A percentile compares a stretch with the other conserved stretches of the same genome.
These are phyloP conservation scores for Ametastegia equiseti DNA, from an alignment of 2,888 invertebrate species.

Conservation along the genomic window DNA sequence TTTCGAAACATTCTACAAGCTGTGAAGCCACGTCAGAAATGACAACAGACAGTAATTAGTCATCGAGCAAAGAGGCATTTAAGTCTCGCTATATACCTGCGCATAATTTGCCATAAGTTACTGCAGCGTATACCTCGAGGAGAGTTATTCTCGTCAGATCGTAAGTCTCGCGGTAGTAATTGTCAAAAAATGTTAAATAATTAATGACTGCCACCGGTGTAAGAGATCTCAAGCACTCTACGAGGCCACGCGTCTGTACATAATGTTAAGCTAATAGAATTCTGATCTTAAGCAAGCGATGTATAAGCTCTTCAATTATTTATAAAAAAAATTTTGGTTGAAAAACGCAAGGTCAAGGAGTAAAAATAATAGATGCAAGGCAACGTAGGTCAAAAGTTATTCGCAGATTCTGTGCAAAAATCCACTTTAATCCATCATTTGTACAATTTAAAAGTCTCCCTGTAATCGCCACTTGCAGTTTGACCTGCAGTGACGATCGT, in stretches of 20 bases:
- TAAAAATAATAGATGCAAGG: slow-evolving; percentile 14
- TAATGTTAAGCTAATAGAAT: slow-evolving; percentile 28
- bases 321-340: neutral
- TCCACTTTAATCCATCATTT: neutral
- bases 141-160: neutral
- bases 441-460: neutral
- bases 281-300: slow-evolving; percentile 4
- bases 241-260: neutral
- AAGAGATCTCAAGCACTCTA: neutral
- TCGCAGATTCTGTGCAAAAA: neutral
- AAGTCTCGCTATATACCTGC: neutral
- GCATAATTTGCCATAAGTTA: slow-evolving; percentile 9
- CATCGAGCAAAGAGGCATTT: neutral
- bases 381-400: neutral
- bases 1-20: neutral
- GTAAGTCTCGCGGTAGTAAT: neutral
- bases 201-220: neutral
- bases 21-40: neutral
- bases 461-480: neutral
- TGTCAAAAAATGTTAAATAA: slow-evolving; percentile 9
- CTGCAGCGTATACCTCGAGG: neutral
- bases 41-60: neutral
- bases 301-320: neutral
- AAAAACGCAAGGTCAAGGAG: neutral
- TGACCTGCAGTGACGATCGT: neutral